Conservation (phyloP, 2,113 vertebrate species). For the Ardeotis arabs region DNA sequence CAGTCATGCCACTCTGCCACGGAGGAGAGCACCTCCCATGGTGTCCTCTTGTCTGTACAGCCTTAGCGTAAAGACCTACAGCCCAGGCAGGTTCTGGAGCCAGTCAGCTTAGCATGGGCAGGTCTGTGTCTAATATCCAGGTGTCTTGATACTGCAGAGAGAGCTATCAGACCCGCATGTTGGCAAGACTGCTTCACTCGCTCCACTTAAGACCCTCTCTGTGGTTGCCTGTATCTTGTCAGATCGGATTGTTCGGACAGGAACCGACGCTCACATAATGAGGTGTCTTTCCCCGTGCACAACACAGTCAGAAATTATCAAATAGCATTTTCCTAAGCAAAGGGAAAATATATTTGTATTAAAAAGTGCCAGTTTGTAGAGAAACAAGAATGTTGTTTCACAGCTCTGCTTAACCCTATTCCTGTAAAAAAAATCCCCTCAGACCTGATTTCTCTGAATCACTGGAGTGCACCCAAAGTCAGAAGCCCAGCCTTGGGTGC, state of each 20-base stretch:
- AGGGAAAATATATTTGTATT: neutral
- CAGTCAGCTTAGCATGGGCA: neutral
- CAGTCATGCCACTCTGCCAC: neutral
- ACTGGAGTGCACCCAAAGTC: fast-evolving
- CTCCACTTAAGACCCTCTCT: neutral
- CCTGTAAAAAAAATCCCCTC: neutral
- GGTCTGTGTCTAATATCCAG: neutral
- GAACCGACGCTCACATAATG: neutral
- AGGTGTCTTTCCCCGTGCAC: neutral
- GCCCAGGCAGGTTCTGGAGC: neutral
- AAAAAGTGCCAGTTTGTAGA: neutral
- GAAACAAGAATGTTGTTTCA: neutral
- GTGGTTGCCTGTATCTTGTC: neutral
- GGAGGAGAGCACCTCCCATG: neutral
- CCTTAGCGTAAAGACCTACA: neutral
- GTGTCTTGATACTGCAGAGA: neutral
- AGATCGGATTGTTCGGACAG: fast-evolving
- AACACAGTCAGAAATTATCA: neutral
- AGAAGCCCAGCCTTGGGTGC: neutral
- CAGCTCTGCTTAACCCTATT: neutral
- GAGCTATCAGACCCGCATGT: fast-evolving
- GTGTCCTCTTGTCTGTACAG: neutral
- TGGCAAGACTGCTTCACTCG: neutral
- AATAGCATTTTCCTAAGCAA: neutral
- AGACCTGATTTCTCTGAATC: neutral